A percentile compares a stretch with the other conserved stretches of the same genome.
Conservation (phyloP, 2,797 vertebrate genomes). For the Lagorchestes hirsutus region DNA sequence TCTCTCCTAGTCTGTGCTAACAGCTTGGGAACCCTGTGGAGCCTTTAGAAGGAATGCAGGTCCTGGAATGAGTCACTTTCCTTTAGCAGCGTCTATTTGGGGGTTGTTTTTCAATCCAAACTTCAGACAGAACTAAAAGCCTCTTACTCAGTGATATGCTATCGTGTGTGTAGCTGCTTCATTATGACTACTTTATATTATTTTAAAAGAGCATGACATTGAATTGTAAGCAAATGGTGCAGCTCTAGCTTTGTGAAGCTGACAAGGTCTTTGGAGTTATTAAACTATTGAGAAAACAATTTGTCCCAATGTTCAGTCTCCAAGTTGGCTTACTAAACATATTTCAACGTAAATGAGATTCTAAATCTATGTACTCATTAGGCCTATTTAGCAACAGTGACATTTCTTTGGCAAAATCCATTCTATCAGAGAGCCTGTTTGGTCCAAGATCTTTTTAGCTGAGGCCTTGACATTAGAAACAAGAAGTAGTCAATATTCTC, state of each 20-base stretch:
- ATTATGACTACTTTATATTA: conserved; percentile 85
- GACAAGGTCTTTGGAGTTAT: conserved; percentile 82
- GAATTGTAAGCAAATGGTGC: conserved; percentile 83
- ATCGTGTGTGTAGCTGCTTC: conserved; percentile 77
- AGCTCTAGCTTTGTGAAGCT: conserved; percentile 80
- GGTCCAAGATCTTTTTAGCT: conserved; percentile 66
- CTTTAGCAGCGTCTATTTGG: conserved; percentile 76
- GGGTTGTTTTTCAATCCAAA: conserved; percentile 82
- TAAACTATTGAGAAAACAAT: conserved; percentile 83
- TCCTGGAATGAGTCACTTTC: conserved; percentile 82
- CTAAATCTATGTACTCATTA: conserved; percentile 84
- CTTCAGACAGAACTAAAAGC: conserved; percentile 84
- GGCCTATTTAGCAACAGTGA: conserved; percentile 77
- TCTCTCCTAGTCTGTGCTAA: background rate
- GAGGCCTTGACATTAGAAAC: conserved; percentile 61
- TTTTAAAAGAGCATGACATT: conserved; percentile 82
- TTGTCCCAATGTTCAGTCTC: conserved; percentile 82
- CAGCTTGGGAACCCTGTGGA: background rate
- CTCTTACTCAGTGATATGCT: conserved; percentile 82
- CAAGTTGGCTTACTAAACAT: conserved; percentile 84
- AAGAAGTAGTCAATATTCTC: conserved; percentile 45
- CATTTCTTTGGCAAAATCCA: conserved; percentile 79
- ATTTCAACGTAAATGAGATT: conserved; percentile 83
- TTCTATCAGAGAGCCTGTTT: conserved; percentile 78
- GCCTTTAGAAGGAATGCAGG: conserved; percentile 79